Conservation (phyloP, 53 echinoderm and acorn worm genomes). For the Echinometra lucunter region DNA sequence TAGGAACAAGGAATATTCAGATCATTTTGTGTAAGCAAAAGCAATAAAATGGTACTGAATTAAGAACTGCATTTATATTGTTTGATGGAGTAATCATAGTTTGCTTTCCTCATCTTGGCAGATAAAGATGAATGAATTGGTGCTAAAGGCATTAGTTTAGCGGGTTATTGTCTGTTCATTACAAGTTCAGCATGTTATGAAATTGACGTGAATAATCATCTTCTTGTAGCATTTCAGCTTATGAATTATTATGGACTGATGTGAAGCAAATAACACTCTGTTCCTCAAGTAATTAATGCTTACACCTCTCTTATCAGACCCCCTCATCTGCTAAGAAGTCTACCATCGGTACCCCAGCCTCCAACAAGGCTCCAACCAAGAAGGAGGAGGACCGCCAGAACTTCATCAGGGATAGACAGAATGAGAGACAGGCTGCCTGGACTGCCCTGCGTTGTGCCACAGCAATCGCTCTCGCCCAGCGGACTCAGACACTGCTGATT, state of each 20-base stretch:
- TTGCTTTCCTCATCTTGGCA: not conserved
- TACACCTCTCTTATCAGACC: constrained; percentile 57
- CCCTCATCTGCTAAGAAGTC: constrained; percentile 77
- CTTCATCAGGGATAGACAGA: constrained; percentile 76
- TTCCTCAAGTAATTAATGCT: not conserved
- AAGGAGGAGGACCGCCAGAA: constrained; percentile 63
- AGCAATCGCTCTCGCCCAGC: constrained; percentile 78
- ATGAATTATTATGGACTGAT: not conserved
- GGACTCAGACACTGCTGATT: constrained; percentile 83
- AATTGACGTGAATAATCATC: not conserved
- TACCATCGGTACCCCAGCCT: constrained; percentile 37
- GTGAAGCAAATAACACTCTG: not conserved
- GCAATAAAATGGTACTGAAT: not conserved
- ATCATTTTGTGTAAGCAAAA: not conserved
- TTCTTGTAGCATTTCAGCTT: not conserved
- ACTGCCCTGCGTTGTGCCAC: constrained; percentile 84
- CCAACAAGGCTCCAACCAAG: constrained; percentile 69
- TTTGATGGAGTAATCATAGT: not conserved
- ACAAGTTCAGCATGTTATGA: too few species aligned
- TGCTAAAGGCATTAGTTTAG: too few species aligned
- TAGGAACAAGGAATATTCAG: not conserved
- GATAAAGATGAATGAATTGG: not conserved
- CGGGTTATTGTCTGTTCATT: too few species aligned
- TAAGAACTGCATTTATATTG: not conserved
- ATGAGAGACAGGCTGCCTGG: constrained; percentile 90